These are phyloP conservation scores for Kryphioiulus occultus DNA, from an alignment of 2,888 invertebrate genomes.

Conservation along the genomic window DNA sequence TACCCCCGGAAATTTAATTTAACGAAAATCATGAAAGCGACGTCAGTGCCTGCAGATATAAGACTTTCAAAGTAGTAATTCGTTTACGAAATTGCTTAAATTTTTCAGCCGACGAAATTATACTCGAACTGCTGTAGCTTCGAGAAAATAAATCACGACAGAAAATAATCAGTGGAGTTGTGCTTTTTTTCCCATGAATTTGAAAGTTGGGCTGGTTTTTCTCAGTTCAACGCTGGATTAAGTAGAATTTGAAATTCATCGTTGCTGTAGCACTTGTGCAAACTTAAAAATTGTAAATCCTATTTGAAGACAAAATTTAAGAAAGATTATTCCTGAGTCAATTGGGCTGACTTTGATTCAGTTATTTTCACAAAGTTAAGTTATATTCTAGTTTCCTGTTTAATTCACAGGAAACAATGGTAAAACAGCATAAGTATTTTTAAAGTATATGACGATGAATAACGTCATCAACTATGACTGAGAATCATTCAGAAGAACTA, in stretches of 20 bases:
- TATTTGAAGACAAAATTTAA: too few species aligned
- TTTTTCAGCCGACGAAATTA: neutral
- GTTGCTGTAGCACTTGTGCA: too few species aligned
- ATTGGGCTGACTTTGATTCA: too few species aligned
- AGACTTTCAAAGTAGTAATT: conserved; percentile 10
- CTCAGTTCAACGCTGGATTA: neutral
- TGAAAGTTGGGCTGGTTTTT: neutral
- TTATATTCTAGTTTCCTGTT: too few species aligned
- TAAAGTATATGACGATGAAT: too few species aligned
- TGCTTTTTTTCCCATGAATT: neutral
- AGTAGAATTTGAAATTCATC: too few species aligned
- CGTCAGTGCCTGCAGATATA: conserved; percentile 26
- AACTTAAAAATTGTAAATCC: too few species aligned
- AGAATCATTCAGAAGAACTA: neutral
- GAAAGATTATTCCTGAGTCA: too few species aligned
- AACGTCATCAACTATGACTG: neutral
- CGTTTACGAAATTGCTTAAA: conserved; percentile 31
- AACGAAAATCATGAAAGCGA: conserved; percentile 35
- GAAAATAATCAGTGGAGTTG: neutral
- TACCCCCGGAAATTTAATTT: conserved; percentile 25
- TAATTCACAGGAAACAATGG: too few species aligned
- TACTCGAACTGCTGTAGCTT: neutral
- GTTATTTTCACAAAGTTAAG: too few species aligned
- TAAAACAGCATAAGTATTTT: too few species aligned
- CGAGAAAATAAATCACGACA: neutral